Evolutionary conservation across 2,113 vertebrate genomes (phyloP).

Genomic region (Actinemys pallida): DNA sequence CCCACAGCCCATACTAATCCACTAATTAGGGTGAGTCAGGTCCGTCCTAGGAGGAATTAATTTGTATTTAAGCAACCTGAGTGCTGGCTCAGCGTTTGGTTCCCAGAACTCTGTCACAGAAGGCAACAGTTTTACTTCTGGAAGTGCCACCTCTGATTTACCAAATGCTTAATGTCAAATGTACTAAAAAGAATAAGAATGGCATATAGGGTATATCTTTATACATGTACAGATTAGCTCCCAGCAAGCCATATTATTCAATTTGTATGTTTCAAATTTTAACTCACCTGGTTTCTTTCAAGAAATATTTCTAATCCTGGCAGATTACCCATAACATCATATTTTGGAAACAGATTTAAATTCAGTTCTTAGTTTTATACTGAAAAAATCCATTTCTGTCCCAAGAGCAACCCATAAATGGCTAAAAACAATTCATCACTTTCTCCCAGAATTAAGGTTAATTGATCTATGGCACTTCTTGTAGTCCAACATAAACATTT

Average conservation of each 20-base stretch:
- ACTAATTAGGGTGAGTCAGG: neutral
- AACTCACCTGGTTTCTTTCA: neutral
- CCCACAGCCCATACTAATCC: neutral
- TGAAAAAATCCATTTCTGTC: neutral
- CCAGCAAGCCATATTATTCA: neutral
- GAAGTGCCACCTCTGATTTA: neutral
- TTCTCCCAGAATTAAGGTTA: neutral
- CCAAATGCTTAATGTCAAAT: neutral
- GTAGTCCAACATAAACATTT: neutral
- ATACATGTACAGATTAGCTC: neutral
- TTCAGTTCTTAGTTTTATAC: neutral
- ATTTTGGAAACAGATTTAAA: conserved; percentile 12
- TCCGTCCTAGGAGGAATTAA: neutral
- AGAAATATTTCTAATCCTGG: conserved; percentile 1
- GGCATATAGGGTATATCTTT: neutral
- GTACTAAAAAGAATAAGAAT: neutral
- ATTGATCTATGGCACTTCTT: neutral
- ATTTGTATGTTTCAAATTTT: neutral
- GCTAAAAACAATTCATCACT: neutral
- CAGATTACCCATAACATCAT: neutral
- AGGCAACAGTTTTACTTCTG: neutral
- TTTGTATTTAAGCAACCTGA: neutral
- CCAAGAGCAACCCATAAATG: neutral
- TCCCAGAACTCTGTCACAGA: neutral
- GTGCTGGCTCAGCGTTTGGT: neutral